Base-by-base conservation (phyloP, 1,140 invertebrate species). In the Parasteatoda tepidariorum region DNA sequence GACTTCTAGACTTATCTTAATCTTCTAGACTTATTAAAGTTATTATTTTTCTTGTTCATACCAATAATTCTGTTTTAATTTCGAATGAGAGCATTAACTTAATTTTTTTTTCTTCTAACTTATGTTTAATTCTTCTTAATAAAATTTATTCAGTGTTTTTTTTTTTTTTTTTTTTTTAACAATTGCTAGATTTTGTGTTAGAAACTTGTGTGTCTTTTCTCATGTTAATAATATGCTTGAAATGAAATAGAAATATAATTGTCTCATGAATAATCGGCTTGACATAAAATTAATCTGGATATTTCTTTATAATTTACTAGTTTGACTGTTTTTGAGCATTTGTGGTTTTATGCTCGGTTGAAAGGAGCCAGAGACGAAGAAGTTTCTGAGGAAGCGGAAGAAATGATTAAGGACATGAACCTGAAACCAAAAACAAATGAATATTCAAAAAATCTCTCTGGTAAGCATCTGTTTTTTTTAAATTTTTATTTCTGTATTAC, bases 241-340 rank as follows among this genome's bases (percentile, higher is more conserved):
- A n/a, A n/a, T n/a, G n/a, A n/a, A n/a, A n/a, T n/a, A n/a, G n/a
- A n/a, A n/a, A n/a, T n/a, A n/a, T n/a, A n/a, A n/a, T n/a, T n/a
- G n/a, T n/a, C n/a, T n/a, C 18, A 18, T 48, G 41, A 48, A 48
- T 7, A 48, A 9, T 7, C 41, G 41, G 41, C 41, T 48, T 48
- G 41, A 61, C 22, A 9, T 61, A 7, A 26, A 11, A 13, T 61
- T n/a, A 11, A 61, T 13, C 15, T 24, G 6, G 59, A 6, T 67
- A 6, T 68, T 9, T 18, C 18, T 68, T 31, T 9, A 68, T 48
- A 70, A 18, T 66, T 31, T 73, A 76, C 57, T 75, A 90, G 90
- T 62, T 84, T 91, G 18, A 90, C 90, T 5, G 92, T 92, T 13
- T 84, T 89, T 48, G 91, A 92, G 84, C 91, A 92, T 85, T 84